Evolutionary conservation across 2,797 vertebrate genomes (phyloP).

Genomic region (Pelodytes ibericus): DNA sequence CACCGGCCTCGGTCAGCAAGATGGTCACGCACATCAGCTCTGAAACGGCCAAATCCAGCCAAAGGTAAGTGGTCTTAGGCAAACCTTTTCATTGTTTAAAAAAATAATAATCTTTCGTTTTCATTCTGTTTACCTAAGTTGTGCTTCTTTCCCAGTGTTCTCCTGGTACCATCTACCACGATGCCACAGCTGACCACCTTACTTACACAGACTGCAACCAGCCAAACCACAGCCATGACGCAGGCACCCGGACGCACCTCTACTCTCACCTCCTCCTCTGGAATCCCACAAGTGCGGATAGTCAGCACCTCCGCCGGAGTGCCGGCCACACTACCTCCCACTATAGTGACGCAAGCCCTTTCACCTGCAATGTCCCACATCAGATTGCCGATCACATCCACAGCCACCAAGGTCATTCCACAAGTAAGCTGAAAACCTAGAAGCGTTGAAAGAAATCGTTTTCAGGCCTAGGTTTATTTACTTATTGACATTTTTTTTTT

Average conservation of each 20-base stretch:
- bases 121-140: not conserved
- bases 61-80: conserved; percentile 75
- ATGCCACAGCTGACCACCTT: conserved; percentile 91
- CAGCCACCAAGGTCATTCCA: conserved; percentile 83
- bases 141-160: conserved; percentile 75
- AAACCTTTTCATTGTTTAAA: no score
- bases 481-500: not conserved
- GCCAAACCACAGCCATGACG: conserved; percentile 69
- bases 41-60: conserved; percentile 84
- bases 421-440: conserved; percentile 76
- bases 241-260: conserved; percentile 78
- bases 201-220: conserved; percentile 80
- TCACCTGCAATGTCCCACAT: conserved; percentile 86
- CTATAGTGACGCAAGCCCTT: conserved; percentile 69
- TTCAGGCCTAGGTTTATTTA: no score
- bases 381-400: conserved; percentile 82
- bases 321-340: conserved; percentile 76
- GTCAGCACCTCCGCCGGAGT: conserved; percentile 84
- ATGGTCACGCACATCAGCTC: conserved; percentile 65
- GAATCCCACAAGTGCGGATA: conserved; percentile 90
- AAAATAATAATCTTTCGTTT: no score
- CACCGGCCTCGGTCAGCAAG: conserved; percentile 79
- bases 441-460: no score
- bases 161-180: conserved; percentile 89
- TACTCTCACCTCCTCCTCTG: conserved; percentile 77